Percentiles rank a stretch among this genome's conserved stretches.
These are phyloP conservation scores for Drosophila ustulata DNA, from an alignment of 2,888 invertebrate genomes.

Conservation along the genomic window DNA sequence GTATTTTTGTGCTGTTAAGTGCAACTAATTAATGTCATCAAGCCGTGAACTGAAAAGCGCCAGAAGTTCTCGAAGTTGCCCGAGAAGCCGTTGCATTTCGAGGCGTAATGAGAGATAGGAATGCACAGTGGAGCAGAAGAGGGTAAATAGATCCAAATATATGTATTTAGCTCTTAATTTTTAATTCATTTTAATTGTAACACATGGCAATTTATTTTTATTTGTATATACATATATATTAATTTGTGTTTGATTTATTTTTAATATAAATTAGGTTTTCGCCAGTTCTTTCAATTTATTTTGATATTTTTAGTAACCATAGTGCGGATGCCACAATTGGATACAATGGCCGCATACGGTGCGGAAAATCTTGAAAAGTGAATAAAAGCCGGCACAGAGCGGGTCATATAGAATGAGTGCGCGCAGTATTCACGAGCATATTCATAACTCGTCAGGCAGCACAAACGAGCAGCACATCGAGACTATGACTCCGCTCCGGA, in stretches of 20 bases:
- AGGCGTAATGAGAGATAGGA: constrained; percentile 16
- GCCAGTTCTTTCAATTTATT: not conserved
- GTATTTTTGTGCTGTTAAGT: constrained; percentile 13
- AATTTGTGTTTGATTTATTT: not conserved
- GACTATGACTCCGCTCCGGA: constrained; percentile 10
- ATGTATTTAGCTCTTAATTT: not conserved
- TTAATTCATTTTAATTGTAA: no score
- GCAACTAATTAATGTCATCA: constrained; percentile 64
- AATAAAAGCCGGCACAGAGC: constrained; percentile 28
- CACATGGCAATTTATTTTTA: not conserved
- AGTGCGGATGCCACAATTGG: not conserved
- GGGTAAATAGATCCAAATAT: not conserved
- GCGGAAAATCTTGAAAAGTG: constrained; percentile 27
- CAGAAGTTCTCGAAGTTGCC: constrained; percentile 7
- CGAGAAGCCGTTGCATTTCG: constrained; percentile 20
- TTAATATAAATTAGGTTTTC: not conserved
- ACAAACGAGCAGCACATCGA: constrained; percentile 65
- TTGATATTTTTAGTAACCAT: constrained; percentile 2
- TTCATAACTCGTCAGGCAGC: constrained; percentile 74
- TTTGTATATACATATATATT: not conserved
- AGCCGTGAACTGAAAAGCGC: not conserved
- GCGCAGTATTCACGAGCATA: constrained; percentile 38
- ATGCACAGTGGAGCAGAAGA: constrained; percentile 10
- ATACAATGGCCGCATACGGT: constrained; percentile 21
- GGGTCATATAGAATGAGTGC: constrained; percentile 25